Percentiles rank a stretch among this genome's conserved stretches.
phyloP scores from a whole-genome alignment of 2,797 vertebrate species.

The Hypotaenidia philippensis region DNA sequence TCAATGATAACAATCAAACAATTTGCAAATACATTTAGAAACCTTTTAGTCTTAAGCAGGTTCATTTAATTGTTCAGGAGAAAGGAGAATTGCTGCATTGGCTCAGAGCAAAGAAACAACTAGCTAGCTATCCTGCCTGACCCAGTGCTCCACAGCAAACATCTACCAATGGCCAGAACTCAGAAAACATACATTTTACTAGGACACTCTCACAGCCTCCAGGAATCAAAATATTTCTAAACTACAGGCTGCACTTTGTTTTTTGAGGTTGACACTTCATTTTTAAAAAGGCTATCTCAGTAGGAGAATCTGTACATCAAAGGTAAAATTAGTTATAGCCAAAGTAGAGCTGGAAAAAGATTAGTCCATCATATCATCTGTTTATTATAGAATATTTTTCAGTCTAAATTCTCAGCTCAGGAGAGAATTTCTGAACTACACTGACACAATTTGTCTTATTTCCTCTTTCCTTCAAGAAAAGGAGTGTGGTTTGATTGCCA shows the following conservation, averaged over 20 bases:
- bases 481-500: neutral
- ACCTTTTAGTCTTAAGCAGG: neutral
- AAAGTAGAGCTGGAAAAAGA: neutral
- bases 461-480: neutral
- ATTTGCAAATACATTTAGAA: neutral
- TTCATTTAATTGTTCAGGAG: neutral
- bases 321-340: neutral
- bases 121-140: neutral
- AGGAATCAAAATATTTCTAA: neutral
- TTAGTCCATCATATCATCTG: neutral
- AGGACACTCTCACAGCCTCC: neutral
- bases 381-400: constrained; percentile 5
- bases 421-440: neutral
- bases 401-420: neutral
- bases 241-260: neutral
- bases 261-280: neutral
- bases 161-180: neutral
- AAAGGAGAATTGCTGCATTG: neutral
- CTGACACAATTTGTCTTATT: neutral
- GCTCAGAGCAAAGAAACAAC: neutral
- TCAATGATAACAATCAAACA: neutral
- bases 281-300: neutral
- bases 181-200: neutral
- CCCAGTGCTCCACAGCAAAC: neutral
- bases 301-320: neutral